Percentiles rank a stretch among this genome's conserved stretches.
Evolutionary conservation across 1,140 invertebrate genomes (phyloP).

Genomic region (Drosophila nigromelanica): DNA sequence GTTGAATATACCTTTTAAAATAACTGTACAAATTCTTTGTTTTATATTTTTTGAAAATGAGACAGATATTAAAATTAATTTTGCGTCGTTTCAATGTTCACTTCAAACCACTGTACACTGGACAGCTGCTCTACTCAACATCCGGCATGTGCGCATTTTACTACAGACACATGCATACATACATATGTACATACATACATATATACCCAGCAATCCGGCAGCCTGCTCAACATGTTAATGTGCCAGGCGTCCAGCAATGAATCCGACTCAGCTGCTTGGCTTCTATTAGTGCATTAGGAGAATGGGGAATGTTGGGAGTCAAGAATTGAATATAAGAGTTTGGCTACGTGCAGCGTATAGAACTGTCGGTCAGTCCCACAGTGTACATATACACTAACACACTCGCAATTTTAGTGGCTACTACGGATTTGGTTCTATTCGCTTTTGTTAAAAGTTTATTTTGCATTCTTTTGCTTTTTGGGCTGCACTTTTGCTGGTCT

Average conservation of each 20-base stretch:
- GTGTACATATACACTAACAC: conserved; percentile 4
- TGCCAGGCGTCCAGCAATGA: conserved; percentile 54
- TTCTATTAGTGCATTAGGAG: conserved; percentile 23
- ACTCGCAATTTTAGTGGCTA: conserved; percentile 30
- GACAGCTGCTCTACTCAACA: conserved; percentile 34
- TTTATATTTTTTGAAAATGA: too few species aligned
- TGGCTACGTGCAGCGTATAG: too few species aligned
- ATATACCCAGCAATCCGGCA: conserved; percentile 40
- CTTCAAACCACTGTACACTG: conserved; percentile 24
- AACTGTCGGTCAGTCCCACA: too few species aligned
- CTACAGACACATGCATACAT: background rate
- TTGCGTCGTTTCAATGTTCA: background rate
- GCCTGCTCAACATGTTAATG: conserved; percentile 78
- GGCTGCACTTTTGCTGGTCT: conserved; percentile 14
- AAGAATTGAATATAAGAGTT: conserved; percentile 11
- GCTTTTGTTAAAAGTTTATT: conserved; percentile 54
- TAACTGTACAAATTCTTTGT: too few species aligned
- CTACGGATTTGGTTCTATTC: conserved; percentile 22
- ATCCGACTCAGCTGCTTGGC: conserved; percentile 30
- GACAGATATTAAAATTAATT: background rate
- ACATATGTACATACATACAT: background rate
- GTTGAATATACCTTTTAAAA: too few species aligned
- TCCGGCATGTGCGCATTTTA: conserved; percentile 29
- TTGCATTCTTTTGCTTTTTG: conserved; percentile 58
- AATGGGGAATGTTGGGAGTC: background rate